These are phyloP conservation scores for Turnix velox DNA, from an alignment of 2,113 vertebrate species.

Conservation along the genomic window DNA sequence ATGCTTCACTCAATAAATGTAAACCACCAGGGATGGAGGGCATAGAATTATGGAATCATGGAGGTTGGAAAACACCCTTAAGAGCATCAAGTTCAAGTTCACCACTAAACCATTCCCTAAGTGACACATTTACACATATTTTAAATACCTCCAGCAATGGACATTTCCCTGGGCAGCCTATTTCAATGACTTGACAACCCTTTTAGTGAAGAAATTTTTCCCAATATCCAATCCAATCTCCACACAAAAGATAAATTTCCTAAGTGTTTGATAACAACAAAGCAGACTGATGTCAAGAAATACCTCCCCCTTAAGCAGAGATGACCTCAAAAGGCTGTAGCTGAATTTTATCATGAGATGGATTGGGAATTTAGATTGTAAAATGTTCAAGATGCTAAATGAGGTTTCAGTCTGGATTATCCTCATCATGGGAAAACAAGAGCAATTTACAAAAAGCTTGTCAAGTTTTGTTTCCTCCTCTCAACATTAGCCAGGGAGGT, in stretches of 20 bases:
- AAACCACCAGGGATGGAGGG: neutral
- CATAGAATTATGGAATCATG: neutral
- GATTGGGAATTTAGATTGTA: neutral
- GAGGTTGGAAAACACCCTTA: neutral
- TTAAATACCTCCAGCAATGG: neutral
- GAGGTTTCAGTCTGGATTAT: neutral
- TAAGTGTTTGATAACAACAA: neutral
- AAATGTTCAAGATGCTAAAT: neutral
- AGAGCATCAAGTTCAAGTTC: neutral
- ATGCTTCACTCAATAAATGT: fast-evolving
- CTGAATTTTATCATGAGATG: neutral
- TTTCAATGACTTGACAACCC: neutral
- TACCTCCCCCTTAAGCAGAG: neutral
- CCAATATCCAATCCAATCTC: neutral
- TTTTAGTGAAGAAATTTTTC: neutral
- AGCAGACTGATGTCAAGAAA: neutral
- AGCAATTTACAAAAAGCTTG: neutral
- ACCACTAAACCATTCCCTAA: neutral
- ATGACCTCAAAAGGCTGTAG: fast-evolving
- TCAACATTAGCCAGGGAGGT: neutral
- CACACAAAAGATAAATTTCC: neutral
- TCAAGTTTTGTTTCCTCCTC: slow-evolving; percentile 2
- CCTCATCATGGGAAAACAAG: neutral
- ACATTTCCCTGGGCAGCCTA: neutral
- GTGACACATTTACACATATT: neutral